Base-by-base conservation (phyloP, 2,888 invertebrate genomes). In the Drosophila suboccidentalis region DNA sequence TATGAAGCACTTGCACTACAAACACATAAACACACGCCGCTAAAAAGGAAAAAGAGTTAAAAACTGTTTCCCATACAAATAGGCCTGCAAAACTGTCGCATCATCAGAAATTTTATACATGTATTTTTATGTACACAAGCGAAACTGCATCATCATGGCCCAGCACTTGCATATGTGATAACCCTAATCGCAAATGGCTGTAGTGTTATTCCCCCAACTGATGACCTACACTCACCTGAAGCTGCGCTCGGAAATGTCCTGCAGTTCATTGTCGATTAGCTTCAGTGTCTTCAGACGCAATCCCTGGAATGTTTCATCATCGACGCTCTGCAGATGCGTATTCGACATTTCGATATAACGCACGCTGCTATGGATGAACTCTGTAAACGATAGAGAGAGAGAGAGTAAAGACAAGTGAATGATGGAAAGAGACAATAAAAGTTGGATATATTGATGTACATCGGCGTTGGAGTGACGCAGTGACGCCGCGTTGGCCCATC, bases 261-360 rank as follows among this genome's bases (percentile, higher is more conserved):
- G 95, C 88, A 97, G 94, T 93, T 95, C 95, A 93, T 97, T 97
- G 93, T 96, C 97, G 93, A 96, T 96, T 91, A 97, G 93, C 88
- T 97, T 95, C 78, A 97, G 94, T 67, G 97, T 96, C 92, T 97
- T 97, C 78, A 97, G 94, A 90, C 95, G 94, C 86, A 96, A 94
- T 76, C 95, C 96, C 78, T 95, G 96, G 89, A 97, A 94, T 71
- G 96, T 96, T 91, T 97, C 97, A 90, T 96, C 96, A 86, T 97
- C 96, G 88, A 97, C 94, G 81, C 96, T 95, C 93, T 96, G 96
- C 91, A 97, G 94, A 89, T 96, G 95, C 71, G 97, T 96, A 92
- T 96, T 96, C 80, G 96, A 96, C 91, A 97, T 96, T 93, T 97
- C 97, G 93, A 97, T 94, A 91, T 97, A 96, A 74, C 96, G 95